Conservation (phyloP, 2,888 invertebrate species). For the Antitype chi region DNA sequence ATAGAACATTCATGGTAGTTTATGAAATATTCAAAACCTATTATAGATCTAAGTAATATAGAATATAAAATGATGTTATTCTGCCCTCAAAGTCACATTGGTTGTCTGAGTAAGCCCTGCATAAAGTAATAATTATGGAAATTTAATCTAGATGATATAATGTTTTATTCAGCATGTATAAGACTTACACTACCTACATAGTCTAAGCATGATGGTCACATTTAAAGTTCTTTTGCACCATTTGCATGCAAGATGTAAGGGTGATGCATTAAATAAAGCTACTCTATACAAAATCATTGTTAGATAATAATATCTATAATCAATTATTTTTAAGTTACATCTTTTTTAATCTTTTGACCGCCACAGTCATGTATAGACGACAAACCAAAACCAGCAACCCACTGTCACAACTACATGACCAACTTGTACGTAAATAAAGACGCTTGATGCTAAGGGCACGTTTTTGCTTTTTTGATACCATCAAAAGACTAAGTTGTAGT, state of each 20-base stretch:
- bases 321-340: no score
- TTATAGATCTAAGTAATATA: conserved; percentile 16
- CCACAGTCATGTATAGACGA: no score
- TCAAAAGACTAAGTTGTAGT: no score
- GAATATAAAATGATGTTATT: conserved; percentile 19
- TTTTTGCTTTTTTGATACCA: no score
- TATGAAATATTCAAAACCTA: conserved; percentile 39
- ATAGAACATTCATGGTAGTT: neutral
- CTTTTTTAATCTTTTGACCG: no score
- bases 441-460: no score
- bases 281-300: neutral
- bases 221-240: neutral
- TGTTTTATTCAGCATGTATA: conserved; percentile 36
- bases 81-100: conserved; percentile 20
- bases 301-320: no score
- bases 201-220: conserved; percentile 12
- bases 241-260: neutral
- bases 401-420: no score
- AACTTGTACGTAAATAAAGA: no score
- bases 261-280: neutral
- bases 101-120: neutral
- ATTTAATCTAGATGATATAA: conserved; percentile 15
- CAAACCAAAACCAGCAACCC: no score
- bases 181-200: neutral
- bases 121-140: conserved; percentile 27